A percentile compares a stretch with the other conserved stretches of the same genome.
phyloP scores from a whole-genome alignment of 2,113 vertebrate species.

The Bos taurus region DNA sequence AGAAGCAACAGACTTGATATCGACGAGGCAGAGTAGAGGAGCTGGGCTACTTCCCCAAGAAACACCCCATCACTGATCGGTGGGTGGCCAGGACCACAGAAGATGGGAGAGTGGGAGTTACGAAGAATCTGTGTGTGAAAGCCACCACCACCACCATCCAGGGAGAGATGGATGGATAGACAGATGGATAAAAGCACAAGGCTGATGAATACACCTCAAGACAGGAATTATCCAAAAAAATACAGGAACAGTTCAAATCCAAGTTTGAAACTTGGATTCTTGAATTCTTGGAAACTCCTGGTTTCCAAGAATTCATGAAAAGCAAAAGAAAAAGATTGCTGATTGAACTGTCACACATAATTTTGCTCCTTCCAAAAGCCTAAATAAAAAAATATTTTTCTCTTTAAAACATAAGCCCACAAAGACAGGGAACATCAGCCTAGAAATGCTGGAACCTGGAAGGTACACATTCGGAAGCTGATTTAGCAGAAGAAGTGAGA shows the following conservation, averaged over 20 bases:
- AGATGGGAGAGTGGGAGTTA: neutral
- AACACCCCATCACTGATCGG: neutral
- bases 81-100: neutral
- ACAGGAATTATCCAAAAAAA: neutral
- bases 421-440: neutral
- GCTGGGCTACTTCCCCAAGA: neutral
- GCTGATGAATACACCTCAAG: neutral
- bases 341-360: neutral
- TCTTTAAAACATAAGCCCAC: neutral
- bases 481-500: neutral
- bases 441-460: neutral
- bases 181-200: neutral
- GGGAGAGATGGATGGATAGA: neutral
- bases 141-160: neutral
- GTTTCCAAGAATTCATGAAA: constrained; percentile 14
- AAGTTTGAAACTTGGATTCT: neutral
- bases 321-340: neutral
- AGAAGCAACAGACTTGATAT: neutral
- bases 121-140: neutral
- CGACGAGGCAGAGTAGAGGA: neutral
- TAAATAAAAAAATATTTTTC: neutral
- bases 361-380: neutral
- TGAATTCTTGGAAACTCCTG: neutral
- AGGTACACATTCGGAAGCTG: neutral
- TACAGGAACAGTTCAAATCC: neutral